These are phyloP conservation scores for Lagorchestes hirsutus DNA, from an alignment of 2,797 vertebrate genomes.

Conservation along the genomic window DNA sequence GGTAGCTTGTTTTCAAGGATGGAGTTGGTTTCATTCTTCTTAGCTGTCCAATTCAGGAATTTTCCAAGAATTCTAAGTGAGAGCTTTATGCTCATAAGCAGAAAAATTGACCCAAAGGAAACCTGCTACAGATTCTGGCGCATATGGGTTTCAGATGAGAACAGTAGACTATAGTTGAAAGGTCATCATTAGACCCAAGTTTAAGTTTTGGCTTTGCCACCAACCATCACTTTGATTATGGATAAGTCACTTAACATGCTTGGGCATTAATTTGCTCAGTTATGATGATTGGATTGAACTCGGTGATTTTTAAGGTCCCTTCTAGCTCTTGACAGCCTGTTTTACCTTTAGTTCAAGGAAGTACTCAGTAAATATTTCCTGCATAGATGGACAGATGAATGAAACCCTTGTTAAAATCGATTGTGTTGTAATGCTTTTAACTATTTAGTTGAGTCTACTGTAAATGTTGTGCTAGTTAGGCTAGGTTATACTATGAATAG, in stretches of 20 bases:
- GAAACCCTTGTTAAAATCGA: slow-evolving; percentile 14
- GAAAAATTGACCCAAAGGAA: not conserved
- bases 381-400: not conserved
- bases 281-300: not conserved
- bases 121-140: not conserved
- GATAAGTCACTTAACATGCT: not conserved
- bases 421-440: slow-evolving; percentile 11
- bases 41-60: not conserved
- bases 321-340: not conserved
- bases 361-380: not conserved
- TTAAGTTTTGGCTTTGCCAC: not conserved
- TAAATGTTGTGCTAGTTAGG: not conserved
- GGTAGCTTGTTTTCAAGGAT: not conserved
- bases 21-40: not conserved
- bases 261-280: not conserved
- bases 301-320: not conserved
- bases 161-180: not conserved
- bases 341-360: not conserved
- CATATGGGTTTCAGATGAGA: not conserved
- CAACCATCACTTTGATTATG: not conserved
- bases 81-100: not conserved
- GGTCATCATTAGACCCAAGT: not conserved
- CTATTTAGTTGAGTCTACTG: not conserved
- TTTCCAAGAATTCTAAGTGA: not conserved
- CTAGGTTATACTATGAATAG: not conserved